Conservation (phyloP, 2,797 vertebrate species). For the Antrozous pallidus region DNA sequence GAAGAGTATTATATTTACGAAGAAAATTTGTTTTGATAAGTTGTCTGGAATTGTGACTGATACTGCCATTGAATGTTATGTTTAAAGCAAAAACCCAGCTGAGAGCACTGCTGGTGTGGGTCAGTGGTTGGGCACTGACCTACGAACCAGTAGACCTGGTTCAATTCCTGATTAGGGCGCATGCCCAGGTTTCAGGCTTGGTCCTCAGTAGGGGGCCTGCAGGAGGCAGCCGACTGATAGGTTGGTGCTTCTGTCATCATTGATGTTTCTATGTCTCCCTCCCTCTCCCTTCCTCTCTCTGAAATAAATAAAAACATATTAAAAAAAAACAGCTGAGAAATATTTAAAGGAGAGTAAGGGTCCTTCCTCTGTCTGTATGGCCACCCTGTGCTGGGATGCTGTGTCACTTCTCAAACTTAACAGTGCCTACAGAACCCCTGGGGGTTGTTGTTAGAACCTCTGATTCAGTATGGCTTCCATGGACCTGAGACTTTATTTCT, state of each 20-base stretch:
- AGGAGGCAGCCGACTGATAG: too few relatives aligned
- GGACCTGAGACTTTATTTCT: background rate
- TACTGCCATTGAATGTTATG: background rate
- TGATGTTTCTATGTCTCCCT: too few relatives aligned
- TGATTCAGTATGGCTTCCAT: fast-evolving
- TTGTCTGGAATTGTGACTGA: background rate
- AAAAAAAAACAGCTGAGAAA: background rate
- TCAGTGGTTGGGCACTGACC: too few relatives aligned
- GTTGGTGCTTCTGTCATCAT: too few relatives aligned
- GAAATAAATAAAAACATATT: too few relatives aligned
- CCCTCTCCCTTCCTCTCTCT: too few relatives aligned
- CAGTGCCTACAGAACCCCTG: fast-evolving
- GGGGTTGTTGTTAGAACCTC: background rate
- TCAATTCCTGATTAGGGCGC: too few relatives aligned
- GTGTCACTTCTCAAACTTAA: background rate
- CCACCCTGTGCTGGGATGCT: background rate
- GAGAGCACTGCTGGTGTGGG: background rate
- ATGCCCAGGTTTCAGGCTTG: too few relatives aligned
- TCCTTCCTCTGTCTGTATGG: background rate
- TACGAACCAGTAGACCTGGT: too few relatives aligned
- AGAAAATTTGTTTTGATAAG: background rate
- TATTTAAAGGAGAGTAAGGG: background rate
- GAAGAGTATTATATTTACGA: background rate
- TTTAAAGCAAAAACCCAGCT: background rate
- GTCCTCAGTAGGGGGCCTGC: too few relatives aligned